Base-by-base conservation (phyloP, 2,113 vertebrate species). In the Phocoena sinus region DNA sequence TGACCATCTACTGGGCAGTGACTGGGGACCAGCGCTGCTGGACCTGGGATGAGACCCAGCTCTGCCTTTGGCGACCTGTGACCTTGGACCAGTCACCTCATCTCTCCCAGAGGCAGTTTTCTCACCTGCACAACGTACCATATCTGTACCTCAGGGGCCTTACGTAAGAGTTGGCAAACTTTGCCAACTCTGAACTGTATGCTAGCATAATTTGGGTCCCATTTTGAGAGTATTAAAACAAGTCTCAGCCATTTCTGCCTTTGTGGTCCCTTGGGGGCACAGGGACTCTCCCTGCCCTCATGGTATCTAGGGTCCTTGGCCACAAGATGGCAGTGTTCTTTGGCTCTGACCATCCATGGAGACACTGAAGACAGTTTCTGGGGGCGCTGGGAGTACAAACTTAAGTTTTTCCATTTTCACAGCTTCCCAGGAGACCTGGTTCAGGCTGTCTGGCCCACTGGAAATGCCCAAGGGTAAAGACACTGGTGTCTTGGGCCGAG, bases 251-350 rank as follows among this genome's bases (percentile, higher is more conserved):
- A 5, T 8, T 38, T 89, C 44, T 76, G 41, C 50, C 58, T 77
- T 33, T 33, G 63, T 84, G 92, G 76, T 89, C 94, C 58, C 89
- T 56, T 20, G 0, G 79, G 85, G 6, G 41, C 74, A 11, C 74
- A 67, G 36, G 47, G 80, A 50, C 70, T 41, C 47, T 82, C 14
- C 71, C 41, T 36, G 1, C 23, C 41, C 23, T 68, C 13, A 0
- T 17, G 21, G 65, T 76, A 14, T 15, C 5, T 36, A 56, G 25
- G 18, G 18, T 53, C 85, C 21, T 62, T 83, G 47, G 84, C 93
- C 88, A 95, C 96, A 50, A 96, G 97, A n/a, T 28, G 84, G 93
- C 86, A 47, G 70, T 96, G 44, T 96, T 33, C 33, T 79, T 50
- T n/a, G 38, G 18, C 20, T 80, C 81, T 60, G 21, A 1, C 47